Conservation (phyloP, 2,888 invertebrate species). For the Drosophila histrio region DNA sequence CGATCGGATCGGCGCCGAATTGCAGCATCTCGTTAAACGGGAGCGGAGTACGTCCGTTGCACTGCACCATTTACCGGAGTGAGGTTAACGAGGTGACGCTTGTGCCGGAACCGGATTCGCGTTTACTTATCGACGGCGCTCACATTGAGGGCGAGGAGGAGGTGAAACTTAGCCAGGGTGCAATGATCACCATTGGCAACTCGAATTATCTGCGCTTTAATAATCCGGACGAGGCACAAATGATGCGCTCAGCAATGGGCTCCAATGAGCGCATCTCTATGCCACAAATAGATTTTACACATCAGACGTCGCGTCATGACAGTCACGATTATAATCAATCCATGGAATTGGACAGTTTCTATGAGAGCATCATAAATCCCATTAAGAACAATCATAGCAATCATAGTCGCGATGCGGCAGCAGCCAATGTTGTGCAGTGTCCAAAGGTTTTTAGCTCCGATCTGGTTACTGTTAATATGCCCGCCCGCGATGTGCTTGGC, state of each 20-base stretch:
- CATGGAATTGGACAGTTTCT: slow-evolving; percentile 78
- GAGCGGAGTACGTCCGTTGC: slow-evolving; percentile 92
- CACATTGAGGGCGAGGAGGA: slow-evolving; percentile 88
- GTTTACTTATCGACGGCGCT: slow-evolving; percentile 90
- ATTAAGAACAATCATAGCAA: slow-evolving; percentile 6
- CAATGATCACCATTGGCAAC: slow-evolving; percentile 95
- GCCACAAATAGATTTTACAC: slow-evolving; percentile 89
- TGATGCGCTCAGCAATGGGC: slow-evolving; percentile 92
- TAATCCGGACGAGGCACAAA: slow-evolving; percentile 94
- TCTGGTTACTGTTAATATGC: slow-evolving; percentile 91
- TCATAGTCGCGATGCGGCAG: neutral
- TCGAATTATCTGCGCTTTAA: slow-evolving; percentile 97
- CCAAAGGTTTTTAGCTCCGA: slow-evolving; percentile 93
- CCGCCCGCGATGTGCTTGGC: slow-evolving; percentile 92
- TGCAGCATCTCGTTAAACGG: slow-evolving; percentile 94
- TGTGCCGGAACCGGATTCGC: slow-evolving; percentile 89
- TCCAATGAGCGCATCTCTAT: slow-evolving; percentile 90
- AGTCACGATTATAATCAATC: slow-evolving; percentile 35
- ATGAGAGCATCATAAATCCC: slow-evolving; percentile 79
- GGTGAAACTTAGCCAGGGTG: slow-evolving; percentile 92
- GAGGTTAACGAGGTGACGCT: slow-evolving; percentile 92
- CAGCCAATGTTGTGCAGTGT: slow-evolving; percentile 85
- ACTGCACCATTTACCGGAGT: slow-evolving; percentile 94
- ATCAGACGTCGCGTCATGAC: slow-evolving; percentile 36
- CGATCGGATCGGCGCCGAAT: slow-evolving; percentile 90